A percentile compares a stretch with the other conserved stretches of the same genome.
phyloP scores from a whole-genome alignment of 1,140 invertebrate genomes.

The Zaprionus gabonicus region DNA sequence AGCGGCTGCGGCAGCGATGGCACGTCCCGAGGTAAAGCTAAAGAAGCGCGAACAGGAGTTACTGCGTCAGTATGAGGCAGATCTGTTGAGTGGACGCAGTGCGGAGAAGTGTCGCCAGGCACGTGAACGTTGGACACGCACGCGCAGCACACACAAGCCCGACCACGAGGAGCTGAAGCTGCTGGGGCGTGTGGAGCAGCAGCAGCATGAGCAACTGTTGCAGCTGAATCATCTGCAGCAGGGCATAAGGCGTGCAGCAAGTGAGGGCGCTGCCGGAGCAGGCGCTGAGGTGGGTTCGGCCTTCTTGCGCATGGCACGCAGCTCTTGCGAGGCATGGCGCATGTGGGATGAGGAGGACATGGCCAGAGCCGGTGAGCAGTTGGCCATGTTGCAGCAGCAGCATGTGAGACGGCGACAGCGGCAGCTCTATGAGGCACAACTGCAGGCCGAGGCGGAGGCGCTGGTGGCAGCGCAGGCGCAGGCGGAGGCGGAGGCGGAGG shows the following conservation, averaged over 20 bases:
- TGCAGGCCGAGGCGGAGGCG: neutral
- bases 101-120: slow-evolving; percentile 52
- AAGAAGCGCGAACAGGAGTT: slow-evolving; percentile 54
- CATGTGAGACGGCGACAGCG: slow-evolving; percentile 14
- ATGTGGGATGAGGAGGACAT: slow-evolving; percentile 42
- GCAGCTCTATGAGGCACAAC: slow-evolving; percentile 5
- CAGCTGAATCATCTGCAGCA: neutral
- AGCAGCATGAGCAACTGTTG: neutral
- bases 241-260: neutral
- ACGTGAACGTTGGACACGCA: slow-evolving; percentile 53
- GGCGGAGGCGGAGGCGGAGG: neutral
- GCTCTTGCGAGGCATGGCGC: slow-evolving; percentile 9
- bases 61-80: slow-evolving; percentile 52
- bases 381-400: slow-evolving; percentile 49
- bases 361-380: slow-evolving; percentile 43
- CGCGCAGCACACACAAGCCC: neutral
- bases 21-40: slow-evolving; percentile 8
- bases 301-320: neutral
- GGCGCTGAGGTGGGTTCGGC: neutral
- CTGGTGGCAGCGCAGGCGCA: no score
- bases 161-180: neutral
- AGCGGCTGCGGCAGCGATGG: neutral
- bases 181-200: neutral
- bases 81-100: slow-evolving; percentile 48
- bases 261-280: neutral